phyloP scores from a whole-genome alignment of 2,113 vertebrate species.

The Loxodonta africana region DNA sequence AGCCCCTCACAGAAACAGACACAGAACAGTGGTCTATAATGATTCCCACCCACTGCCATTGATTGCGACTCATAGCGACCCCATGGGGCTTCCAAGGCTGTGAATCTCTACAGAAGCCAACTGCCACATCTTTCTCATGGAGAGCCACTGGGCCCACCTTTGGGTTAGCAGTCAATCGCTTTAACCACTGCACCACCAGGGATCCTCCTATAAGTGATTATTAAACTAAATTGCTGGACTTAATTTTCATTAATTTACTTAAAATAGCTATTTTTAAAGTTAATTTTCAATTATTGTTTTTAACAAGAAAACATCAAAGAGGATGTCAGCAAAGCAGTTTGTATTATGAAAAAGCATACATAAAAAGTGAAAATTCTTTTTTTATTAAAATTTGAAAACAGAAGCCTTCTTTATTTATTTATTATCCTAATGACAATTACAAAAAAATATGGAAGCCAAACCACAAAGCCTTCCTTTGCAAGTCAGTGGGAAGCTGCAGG shows the following conservation, averaged over 20 bases:
- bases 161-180: no score
- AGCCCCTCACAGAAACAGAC: neutral
- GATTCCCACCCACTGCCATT: neutral
- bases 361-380: neutral
- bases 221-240: neutral
- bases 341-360: neutral
- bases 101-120: no score
- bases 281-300: slow-evolving; percentile 25
- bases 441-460: neutral
- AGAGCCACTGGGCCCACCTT: no score
- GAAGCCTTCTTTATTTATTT: neutral
- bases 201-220: neutral
- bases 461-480: neutral
- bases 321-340: neutral
- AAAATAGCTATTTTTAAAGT: neutral
- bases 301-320: neutral
- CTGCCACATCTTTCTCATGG: no score
- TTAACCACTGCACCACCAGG: no score
- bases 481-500: neutral
- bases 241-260: slow-evolving; percentile 30
- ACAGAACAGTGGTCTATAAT: neutral
- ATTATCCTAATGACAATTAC: slow-evolving; percentile 11
- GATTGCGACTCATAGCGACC: no score
- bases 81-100: no score
- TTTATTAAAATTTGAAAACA: neutral